phyloP scores from a whole-genome alignment of 2,797 vertebrate species.

The Melanotaenia nigrans region DNA sequence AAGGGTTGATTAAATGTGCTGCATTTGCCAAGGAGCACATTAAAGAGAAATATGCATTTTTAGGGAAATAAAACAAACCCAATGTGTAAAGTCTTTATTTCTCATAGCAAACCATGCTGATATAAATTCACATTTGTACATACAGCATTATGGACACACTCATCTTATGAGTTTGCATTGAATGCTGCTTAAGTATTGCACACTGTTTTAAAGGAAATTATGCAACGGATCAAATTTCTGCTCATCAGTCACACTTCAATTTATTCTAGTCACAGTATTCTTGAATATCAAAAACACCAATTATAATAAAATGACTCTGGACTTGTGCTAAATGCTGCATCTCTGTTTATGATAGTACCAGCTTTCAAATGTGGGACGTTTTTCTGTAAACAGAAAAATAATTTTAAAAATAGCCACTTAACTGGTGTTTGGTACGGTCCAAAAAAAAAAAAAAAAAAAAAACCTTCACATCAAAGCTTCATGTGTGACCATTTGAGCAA shows the following conservation, averaged over 20 bases:
- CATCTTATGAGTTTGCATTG: slow-evolving; percentile 53
- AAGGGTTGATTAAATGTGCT: not conserved
- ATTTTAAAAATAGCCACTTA: slow-evolving; percentile 1
- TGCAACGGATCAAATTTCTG: slow-evolving; percentile 19
- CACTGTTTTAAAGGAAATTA: slow-evolving; percentile 48
- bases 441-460: slow-evolving; percentile 19
- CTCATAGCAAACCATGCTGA: slow-evolving; percentile 67
- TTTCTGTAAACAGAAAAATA: slow-evolving; percentile 30
- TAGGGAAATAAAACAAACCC: not conserved
- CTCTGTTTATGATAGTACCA: not conserved
- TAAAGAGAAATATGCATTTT: not conserved
- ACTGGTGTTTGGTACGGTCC: slow-evolving; percentile 6
- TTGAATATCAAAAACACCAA: slow-evolving; percentile 52
- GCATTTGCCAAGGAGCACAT: not conserved
- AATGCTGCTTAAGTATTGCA: slow-evolving; percentile 77
- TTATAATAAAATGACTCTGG: not conserved
- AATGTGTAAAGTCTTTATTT: slow-evolving; percentile 56
- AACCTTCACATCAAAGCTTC: slow-evolving; percentile 10
- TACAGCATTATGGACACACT: slow-evolving; percentile 45
- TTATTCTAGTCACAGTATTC: slow-evolving; percentile 51
- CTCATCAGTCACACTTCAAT: not conserved
- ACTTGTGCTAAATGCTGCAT: slow-evolving; percentile 1
- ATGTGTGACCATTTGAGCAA: slow-evolving; percentile 2
- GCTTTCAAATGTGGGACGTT: not conserved
- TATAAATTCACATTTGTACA: slow-evolving; percentile 50